Base-by-base conservation (phyloP, 2,888 invertebrate genomes). In the Colletes collaris region DNA sequence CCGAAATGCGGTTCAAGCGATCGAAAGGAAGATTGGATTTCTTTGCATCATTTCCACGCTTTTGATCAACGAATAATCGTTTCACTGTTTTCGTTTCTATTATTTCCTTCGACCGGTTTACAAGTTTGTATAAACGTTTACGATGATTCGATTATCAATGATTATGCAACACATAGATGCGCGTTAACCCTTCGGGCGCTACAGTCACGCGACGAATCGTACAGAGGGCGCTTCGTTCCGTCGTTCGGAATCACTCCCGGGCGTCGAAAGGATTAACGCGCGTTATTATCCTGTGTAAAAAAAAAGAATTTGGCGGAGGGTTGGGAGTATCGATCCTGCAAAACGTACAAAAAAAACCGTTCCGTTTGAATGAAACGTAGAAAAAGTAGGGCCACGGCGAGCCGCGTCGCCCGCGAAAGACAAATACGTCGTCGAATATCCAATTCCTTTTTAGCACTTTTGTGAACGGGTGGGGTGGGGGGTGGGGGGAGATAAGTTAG, bases 21-120 rank as follows among this genome's bases (percentile, higher is more conserved):
- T 86, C 82, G 44, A 86, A 89, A 86, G 88, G 86, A 90, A 88
- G 87, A 88, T 89, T 89, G 86, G 87, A 89, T 88, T 86, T 89
- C 77, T 87, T 82, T 85, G 81, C 86, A 82, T 83, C 79, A 70
- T 81, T 83, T 84, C 79, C 86, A 83, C 85, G 71, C 71, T 56
- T 27, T 53, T 75, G 58, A 50, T 62, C 40, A 46, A 40, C 52
- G 16, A 19, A 27, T 62, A 19, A 40, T 40, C 59, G 10, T 37
- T 58, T 37, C n/a, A 10, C 37, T 35, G 37, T 58, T 50, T 27
- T 44, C 10, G 27, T 55, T 50, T 44, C 68, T 56, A 50, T 50
- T 19, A 46, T 8, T 46, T 27, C 35, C 11, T 7, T 52, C 16
- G 19, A 8, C 44, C 44, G 44, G 44, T 10, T 55, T 46, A 35